Base-by-base conservation (phyloP, 2,113 vertebrate species). In the Antechinus flavipes region DNA sequence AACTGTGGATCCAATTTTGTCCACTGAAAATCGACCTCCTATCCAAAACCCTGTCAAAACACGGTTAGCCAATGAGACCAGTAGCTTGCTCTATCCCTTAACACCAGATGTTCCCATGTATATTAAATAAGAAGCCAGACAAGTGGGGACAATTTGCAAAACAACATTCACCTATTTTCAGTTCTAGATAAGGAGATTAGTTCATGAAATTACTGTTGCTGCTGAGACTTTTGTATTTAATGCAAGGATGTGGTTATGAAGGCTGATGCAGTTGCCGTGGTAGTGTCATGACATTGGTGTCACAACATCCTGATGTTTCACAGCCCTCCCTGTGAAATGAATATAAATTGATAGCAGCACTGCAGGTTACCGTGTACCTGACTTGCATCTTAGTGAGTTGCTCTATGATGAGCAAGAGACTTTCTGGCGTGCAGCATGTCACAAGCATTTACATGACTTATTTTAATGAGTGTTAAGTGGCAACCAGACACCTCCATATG, bases 151-250 rank as follows among this genome's bases (percentile, higher is more conserved):
- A 97, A 95, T 30, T 84, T 90, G 93, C 54, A 94, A 97, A 76
- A 94, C 2, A 91, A 93, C 23, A 46, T n/a, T 26, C 94, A 76
- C 91, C 56, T 26, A 93, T 95, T 84, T 97, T 94, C 53, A 89
- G 61, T n/a, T 95, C 90, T 89, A 91, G 76, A 93, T 91, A 97
- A 94, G 53, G 46, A 27, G 54, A 93, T 93, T 68, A 93, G 22
- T 94, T 96, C 52, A 96, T 61, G 90, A 97, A 98, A 95, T 96
- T 90, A 91, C 91, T 53, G 90, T 53, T 95, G 95, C 25, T 93
- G 89, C 96, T 94, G 96, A 97, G 92, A 95, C 95, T 90, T 97
- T 12, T 94, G 91, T 93, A 94, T 95, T 93, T 93, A 97, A 97
- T 94, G 12, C 76, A 91, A 91, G 97, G 93, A 91, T 25, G 53